Conservation (phyloP, 1,140 invertebrate genomes). For the Brachionus rotundiformis region DNA sequence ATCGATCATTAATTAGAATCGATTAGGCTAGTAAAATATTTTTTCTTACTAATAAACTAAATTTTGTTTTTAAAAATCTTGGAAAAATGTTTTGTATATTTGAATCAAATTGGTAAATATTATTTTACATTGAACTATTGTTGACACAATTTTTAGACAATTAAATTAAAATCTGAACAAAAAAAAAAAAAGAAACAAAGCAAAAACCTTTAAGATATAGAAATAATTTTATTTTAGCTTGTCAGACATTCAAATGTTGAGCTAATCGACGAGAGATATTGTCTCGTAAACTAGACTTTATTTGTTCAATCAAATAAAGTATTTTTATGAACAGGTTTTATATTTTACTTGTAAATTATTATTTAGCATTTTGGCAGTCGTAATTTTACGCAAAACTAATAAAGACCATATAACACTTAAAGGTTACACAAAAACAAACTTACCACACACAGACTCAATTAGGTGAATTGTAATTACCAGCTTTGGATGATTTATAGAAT, state of each 20-base stretch:
- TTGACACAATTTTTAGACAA: slow-evolving; percentile 14
- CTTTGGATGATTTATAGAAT: neutral
- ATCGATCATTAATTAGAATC: too few species aligned
- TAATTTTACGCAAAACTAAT: neutral
- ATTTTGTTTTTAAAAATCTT: neutral
- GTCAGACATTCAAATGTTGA: neutral
- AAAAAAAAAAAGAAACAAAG: too few species aligned
- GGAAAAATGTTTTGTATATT: neutral
- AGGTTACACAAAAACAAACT: neutral
- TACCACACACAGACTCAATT: neutral
- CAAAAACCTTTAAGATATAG: neutral
- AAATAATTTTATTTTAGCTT: neutral
- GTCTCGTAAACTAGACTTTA: neutral
- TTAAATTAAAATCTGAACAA: neutral
- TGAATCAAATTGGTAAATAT: neutral
- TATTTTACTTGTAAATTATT: neutral
- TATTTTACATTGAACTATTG: neutral
- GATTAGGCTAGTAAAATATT: too few species aligned
- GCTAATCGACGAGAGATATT: neutral
- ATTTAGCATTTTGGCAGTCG: neutral
- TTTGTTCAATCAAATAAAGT: neutral
- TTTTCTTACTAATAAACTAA: neutral
- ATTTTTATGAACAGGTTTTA: neutral
- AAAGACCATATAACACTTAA: neutral
- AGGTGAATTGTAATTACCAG: neutral